These are phyloP conservation scores for Heterocephalus glaber DNA, from an alignment of 2,113 vertebrate genomes.

Conservation along the genomic window DNA sequence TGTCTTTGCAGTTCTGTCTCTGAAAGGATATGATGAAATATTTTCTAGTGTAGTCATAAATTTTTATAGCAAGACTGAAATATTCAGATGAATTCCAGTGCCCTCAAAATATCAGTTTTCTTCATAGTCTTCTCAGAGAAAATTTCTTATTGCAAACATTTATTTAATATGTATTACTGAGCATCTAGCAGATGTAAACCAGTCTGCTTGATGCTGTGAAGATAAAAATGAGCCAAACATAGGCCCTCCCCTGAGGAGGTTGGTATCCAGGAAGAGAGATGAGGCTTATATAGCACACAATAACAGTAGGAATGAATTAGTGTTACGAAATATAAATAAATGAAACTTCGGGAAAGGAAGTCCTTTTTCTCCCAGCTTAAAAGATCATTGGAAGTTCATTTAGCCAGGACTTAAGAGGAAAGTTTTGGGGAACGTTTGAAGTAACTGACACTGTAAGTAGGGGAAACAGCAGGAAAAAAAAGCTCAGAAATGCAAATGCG, in stretches of 20 bases:
- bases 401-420: not conserved
- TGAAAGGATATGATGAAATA: not conserved
- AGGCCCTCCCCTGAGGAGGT: not conserved
- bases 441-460: not conserved
- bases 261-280: not conserved
- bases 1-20: not conserved
- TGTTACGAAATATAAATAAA: not conserved
- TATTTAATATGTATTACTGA: not conserved
- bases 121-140: not conserved
- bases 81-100: not conserved
- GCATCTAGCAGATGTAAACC: not conserved
- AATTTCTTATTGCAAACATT: not conserved
- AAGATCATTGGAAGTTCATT: not conserved
- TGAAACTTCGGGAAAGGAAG: not conserved
- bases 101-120: not conserved
- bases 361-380: not conserved
- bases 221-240: not conserved
- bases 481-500: not conserved
- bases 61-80: slow-evolving; percentile 10
- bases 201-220: not conserved
- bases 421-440: not conserved
- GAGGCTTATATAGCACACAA: not conserved
- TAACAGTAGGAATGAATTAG: not conserved
- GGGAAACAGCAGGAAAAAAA: not conserved
- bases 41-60: not conserved